These are phyloP conservation scores for Papilio glaucus DNA, from an alignment of 1,140 invertebrate genomes.

Conservation along the genomic window DNA sequence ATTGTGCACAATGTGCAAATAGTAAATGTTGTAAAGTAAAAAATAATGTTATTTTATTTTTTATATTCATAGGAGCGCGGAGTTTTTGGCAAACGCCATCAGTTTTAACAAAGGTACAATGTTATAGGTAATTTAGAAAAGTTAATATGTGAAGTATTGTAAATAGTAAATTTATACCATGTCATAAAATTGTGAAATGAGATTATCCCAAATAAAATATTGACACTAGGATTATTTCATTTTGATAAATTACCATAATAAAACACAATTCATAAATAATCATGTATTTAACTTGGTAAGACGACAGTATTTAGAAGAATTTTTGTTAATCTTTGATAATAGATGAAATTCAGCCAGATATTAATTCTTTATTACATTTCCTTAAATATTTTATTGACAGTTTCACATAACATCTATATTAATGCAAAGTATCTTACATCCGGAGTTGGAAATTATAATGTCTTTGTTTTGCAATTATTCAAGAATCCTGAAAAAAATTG, in stretches of 20 bases:
- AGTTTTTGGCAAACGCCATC: conserved; percentile 61
- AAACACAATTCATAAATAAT: not conserved
- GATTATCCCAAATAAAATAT: conserved; percentile 81
- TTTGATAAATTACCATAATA: conserved; percentile 44
- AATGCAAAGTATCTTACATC: not conserved
- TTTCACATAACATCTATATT: not conserved
- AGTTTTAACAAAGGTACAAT: conserved; percentile 77
- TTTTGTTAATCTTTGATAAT: not conserved
- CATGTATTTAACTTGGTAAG: conserved; percentile 4
- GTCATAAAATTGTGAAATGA: conserved; percentile 80
- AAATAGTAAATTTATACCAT: conserved; percentile 82
- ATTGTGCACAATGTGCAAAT: conserved; percentile 76
- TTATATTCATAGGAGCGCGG: conserved; percentile 69
- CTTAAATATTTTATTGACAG: not conserved
- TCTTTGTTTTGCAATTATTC: too few relatives aligned
- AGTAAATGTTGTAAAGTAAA: conserved; percentile 77
- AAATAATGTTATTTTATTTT: conserved; percentile 79
- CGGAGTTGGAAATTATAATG: conserved; percentile 22
- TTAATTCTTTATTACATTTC: not conserved
- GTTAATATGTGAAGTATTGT: conserved; percentile 72
- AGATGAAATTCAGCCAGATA: not conserved
- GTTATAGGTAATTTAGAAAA: conserved; percentile 70
- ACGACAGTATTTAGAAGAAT: not conserved
- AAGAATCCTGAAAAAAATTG: conserved; percentile 83
- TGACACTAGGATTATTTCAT: conserved; percentile 66